Evolutionary conservation across 2,888 invertebrate genomes (phyloP).

Genomic region (Agapetus fuscipes): DNA sequence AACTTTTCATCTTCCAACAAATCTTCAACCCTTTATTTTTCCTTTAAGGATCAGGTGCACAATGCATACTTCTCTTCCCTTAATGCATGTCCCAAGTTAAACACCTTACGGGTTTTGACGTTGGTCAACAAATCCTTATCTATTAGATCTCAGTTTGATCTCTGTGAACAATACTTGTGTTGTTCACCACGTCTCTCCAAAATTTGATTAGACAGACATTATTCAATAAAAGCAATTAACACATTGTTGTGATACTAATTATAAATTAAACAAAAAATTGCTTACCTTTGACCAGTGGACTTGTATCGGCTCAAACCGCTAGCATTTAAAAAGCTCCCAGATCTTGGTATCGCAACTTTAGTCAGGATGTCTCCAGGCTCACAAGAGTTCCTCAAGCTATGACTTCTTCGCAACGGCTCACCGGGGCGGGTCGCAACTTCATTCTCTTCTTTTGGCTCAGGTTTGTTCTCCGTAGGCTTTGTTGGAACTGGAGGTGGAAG

Average conservation of each 20-base stretch:
- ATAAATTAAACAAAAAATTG: constrained; percentile 15
- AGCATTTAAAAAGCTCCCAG: constrained; percentile 76
- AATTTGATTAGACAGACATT: not conserved
- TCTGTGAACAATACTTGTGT: no score
- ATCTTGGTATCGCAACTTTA: constrained; percentile 76
- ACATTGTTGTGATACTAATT: not conserved
- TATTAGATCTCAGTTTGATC: no score
- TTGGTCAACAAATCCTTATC: no score
- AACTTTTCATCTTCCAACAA: no score
- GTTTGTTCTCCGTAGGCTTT: constrained; percentile 29
- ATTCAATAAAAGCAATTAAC: not conserved
- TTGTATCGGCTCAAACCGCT: constrained; percentile 69
- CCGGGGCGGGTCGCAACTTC: constrained; percentile 27
- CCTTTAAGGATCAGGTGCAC: no score
- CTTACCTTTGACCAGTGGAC: constrained; percentile 57
- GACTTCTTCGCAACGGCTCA: constrained; percentile 35
- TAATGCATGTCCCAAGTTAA: no score
- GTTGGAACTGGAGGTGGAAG: constrained; percentile 41
- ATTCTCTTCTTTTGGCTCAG: constrained; percentile 23
- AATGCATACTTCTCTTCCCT: no score
- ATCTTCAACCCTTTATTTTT: no score
- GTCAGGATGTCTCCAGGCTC: constrained; percentile 74
- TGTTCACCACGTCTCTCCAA: no score
- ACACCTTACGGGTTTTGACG: no score
- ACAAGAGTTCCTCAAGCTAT: constrained; percentile 40